Conservation (phyloP, 2,113 vertebrate species). For the Gambusia affinis region DNA sequence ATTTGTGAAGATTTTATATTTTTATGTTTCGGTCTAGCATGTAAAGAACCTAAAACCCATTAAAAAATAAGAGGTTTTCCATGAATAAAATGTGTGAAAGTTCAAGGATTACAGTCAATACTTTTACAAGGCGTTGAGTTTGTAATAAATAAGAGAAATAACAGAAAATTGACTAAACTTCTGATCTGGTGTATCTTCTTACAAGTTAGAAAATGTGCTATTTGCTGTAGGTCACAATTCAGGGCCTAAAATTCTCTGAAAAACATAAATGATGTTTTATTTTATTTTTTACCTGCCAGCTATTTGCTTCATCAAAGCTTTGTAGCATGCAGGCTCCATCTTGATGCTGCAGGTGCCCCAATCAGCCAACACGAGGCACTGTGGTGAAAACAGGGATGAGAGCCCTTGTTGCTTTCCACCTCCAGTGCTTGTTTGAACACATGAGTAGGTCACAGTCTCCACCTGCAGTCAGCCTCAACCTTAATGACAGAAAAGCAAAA, state of each 20-base stretch:
- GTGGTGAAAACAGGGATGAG: constrained; percentile 5
- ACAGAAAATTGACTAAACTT: constrained; percentile 12
- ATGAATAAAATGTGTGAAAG: too few species aligned
- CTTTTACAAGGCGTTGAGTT: too few species aligned
- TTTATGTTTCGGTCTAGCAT: too few species aligned
- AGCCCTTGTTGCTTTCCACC: constrained; percentile 9
- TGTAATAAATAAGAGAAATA: neutral
- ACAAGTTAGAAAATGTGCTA: constrained; percentile 11
- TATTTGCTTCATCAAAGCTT: constrained; percentile 25
- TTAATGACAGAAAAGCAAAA: neutral
- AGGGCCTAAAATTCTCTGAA: constrained; percentile 2
- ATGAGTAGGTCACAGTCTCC: neutral
- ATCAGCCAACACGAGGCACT: constrained; percentile 15
- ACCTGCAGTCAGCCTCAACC: neutral
- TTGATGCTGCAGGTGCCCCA: constrained; percentile 15
- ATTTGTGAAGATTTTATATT: too few species aligned
- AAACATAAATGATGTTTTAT: neutral
- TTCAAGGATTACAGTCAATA: too few species aligned
- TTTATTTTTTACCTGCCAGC: constrained; percentile 10
- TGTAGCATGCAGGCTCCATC: constrained; percentile 10
- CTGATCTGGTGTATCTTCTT: constrained; percentile 10
- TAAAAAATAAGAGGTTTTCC: too few species aligned
- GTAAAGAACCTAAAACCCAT: too few species aligned
- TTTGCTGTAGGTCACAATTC: constrained; percentile 1
- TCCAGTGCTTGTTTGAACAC: constrained; percentile 15